A percentile compares a stretch with the other conserved stretches of the same genome.
These are phyloP conservation scores for Eustalomyia histrio DNA, from an alignment of 2,888 invertebrate species.

Conservation along the genomic window DNA sequence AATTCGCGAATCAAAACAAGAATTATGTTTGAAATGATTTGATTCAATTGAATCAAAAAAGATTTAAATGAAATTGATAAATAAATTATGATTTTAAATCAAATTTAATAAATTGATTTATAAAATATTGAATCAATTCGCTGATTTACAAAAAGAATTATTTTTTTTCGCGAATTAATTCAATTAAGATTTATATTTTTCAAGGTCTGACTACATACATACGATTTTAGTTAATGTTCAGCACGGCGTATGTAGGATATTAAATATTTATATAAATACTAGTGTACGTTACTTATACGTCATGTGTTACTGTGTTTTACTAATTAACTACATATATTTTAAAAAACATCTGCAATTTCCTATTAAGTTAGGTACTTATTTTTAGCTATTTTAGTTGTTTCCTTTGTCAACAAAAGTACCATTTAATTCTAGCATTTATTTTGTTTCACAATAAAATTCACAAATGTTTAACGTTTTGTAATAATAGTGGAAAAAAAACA, in stretches of 20 bases:
- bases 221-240: background rate
- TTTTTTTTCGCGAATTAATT: too few species aligned
- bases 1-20: too few species aligned
- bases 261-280: background rate
- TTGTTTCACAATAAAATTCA: background rate
- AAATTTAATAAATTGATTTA: too few species aligned
- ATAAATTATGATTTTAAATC: too few species aligned
- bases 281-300: background rate
- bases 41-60: too few species aligned
- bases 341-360: background rate
- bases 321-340: background rate
- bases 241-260: background rate
- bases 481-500: background rate
- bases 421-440: background rate
- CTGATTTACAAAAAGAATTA: too few species aligned
- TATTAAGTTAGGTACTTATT: background rate
- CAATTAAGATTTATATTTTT: too few species aligned
- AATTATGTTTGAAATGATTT: too few species aligned
- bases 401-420: background rate
- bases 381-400: background rate
- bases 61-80: too few species aligned
- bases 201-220: too few species aligned
- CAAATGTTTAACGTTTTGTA: background rate
- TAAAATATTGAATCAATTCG: too few species aligned
- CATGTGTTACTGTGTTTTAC: background rate